Base-by-base conservation (phyloP, 2,797 vertebrate genomes). In the Coranthus polyacanthus region DNA sequence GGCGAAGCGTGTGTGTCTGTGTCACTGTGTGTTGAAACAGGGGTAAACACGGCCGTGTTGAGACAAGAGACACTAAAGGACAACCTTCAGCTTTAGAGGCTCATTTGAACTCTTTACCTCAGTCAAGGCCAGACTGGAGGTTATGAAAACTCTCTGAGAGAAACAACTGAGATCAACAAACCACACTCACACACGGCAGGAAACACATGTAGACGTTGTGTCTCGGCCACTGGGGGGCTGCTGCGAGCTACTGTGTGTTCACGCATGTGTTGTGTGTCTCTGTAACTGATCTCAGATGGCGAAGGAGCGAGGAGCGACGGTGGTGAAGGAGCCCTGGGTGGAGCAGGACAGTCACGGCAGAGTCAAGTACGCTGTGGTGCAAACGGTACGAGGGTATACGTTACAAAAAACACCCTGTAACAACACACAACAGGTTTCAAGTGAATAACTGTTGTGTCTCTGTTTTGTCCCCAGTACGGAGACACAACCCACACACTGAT, bases 401-500 rank as follows among this genome's bases (percentile, higher is more conserved):
- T 29, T 32, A 13, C 34, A 6, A 5, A 63, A 57, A 64, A 24
- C 26, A 34, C 16, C 18, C 4, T 10, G 29, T 17, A 62, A 52
- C 63, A 8, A 50, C 49, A 51, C 42, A 18, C 18, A 46, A n/a
- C 7, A 52, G 32, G 53, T 15, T 54, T 39, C 21, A 51, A 36
- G 20, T 41, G 11, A 73, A 34, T 42, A 43, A 70, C 34, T 24
- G 34, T 24, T 68, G 36, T 64, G 42, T 49, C n/a, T 29, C 42
- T 71, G 34, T 52, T 82, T 72, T 78, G 60, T 80, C 62, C 63
- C 41, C 87, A 96, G 95, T 96, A 95, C 21, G 95, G 95, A 70
- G 94, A 96, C 63, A 95, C 95, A 18, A 95, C 93, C 41, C 95
- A 96, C 84, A 95, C 95, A 0, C 75, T 96, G 9, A 73, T 96